phyloP scores from a whole-genome alignment of 2,888 invertebrate genomes.

The Galerucella pusilla region DNA sequence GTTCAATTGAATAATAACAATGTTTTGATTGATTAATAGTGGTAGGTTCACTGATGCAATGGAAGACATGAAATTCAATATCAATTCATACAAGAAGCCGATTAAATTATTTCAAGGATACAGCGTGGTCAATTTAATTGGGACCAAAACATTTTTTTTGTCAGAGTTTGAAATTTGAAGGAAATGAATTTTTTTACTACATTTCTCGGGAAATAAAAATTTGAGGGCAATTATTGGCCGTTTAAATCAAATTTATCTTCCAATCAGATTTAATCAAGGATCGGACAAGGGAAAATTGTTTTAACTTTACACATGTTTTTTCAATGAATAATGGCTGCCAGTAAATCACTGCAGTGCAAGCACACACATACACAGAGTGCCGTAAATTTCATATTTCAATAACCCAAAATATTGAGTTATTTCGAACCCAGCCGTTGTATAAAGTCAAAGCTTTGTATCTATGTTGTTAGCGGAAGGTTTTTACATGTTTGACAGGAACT shows the following conservation, averaged over 20 bases:
- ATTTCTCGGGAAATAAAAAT: too few species aligned
- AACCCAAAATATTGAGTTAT: neutral
- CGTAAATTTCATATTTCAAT: constrained; percentile 3
- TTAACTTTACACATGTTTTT: neutral
- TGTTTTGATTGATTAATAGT: constrained; percentile 3
- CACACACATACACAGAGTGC: neutral
- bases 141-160: too few species aligned
- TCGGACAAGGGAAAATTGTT: neutral
- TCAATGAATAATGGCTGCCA: neutral
- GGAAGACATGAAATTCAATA: neutral
- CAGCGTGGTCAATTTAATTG: neutral
- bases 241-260: too few species aligned
- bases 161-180: too few species aligned
- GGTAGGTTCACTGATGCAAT: neutral
- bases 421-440: neutral
- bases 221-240: too few species aligned
- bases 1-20: neutral
- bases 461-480: neutral
- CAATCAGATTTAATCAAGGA: neutral
- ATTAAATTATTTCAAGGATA: neutral
- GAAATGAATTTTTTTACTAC: too few species aligned
- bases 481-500: neutral
- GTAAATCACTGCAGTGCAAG: neutral
- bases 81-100: neutral
- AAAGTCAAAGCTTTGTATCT: constrained; percentile 1